Evolutionary conservation across 2,113 vertebrate genomes (phyloP).

Genomic region (Osmerus mordax): DNA sequence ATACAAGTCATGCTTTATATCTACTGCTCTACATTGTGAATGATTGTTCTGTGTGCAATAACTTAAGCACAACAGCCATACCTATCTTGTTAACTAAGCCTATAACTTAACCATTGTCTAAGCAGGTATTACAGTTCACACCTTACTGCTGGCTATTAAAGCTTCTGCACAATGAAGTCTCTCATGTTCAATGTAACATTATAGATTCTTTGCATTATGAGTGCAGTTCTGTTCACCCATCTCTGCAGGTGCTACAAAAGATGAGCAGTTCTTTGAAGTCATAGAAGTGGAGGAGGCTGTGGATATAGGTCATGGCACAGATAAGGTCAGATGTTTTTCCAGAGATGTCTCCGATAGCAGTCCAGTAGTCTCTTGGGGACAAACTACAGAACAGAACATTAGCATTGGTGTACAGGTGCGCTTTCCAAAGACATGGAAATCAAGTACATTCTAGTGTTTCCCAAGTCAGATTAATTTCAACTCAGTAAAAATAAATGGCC

Average conservation of each 20-base stretch:
- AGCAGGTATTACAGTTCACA: no score
- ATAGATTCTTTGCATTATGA: no score
- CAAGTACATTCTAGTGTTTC: no score
- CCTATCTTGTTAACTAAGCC: not conserved
- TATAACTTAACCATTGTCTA: no score
- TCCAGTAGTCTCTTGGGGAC: constrained; percentile 42
- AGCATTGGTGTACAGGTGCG: no score
- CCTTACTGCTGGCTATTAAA: no score
- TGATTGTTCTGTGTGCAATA: not conserved
- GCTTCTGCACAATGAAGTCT: no score
- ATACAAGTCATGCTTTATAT: not conserved
- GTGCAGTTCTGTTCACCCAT: constrained; percentile 34
- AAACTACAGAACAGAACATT: constrained; percentile 4
- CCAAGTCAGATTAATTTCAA: no score
- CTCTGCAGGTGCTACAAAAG: constrained; percentile 52
- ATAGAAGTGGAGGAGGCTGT: constrained; percentile 52
- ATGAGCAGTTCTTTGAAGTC: constrained; percentile 62
- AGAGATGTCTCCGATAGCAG: constrained; percentile 63
- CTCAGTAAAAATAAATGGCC: no score
- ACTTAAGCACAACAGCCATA: not conserved
- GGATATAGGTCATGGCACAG: constrained; percentile 67
- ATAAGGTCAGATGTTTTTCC: constrained; percentile 64
- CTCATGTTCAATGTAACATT: no score
- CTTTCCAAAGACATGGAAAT: no score
- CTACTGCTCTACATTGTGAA: not conserved